A percentile compares a stretch with the other conserved stretches of the same genome.
Conservation (phyloP, 2,797 vertebrate species). For the Liasis olivaceus region DNA sequence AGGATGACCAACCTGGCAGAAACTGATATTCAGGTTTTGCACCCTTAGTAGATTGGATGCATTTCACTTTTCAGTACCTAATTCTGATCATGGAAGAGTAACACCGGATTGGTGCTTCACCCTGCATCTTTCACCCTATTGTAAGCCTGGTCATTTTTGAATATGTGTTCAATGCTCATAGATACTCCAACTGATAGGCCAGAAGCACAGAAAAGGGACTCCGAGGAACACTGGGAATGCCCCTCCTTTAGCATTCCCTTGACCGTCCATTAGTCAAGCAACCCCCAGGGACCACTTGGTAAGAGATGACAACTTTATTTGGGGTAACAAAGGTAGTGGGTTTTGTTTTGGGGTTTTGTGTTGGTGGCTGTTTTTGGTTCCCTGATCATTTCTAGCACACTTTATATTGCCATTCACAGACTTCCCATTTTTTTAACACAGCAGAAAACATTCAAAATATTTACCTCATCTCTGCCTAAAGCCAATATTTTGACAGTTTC, state of each 20-base stretch:
- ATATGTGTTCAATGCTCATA: background rate
- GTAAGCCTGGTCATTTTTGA: background rate
- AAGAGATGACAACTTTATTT: slow-evolving; percentile 18
- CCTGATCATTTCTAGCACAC: background rate
- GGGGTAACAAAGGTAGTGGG: background rate
- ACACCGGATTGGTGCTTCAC: background rate
- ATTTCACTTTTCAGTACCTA: background rate
- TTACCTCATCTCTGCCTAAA: slow-evolving; percentile 31
- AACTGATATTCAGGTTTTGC: background rate
- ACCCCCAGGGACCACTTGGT: background rate
- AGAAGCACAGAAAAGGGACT: background rate
- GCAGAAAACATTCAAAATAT: slow-evolving; percentile 42
- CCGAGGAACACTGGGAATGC: background rate
- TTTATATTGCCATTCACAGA: background rate
- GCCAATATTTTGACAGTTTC: slow-evolving; percentile 27
- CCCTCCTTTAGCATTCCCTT: background rate
- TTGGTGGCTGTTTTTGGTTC: slow-evolving; percentile 7
- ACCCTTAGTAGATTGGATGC: background rate
- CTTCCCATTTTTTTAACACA: slow-evolving; percentile 27
- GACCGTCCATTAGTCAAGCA: background rate
- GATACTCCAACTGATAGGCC: background rate
- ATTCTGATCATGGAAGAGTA: background rate
- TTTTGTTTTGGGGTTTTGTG: background rate
- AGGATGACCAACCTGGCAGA: background rate
- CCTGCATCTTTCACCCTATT: background rate